Evolutionary conservation across 37 sponge, comb jelly and placozoan genomes (phyloP).

Genomic region (Halichondria panicea): DNA sequence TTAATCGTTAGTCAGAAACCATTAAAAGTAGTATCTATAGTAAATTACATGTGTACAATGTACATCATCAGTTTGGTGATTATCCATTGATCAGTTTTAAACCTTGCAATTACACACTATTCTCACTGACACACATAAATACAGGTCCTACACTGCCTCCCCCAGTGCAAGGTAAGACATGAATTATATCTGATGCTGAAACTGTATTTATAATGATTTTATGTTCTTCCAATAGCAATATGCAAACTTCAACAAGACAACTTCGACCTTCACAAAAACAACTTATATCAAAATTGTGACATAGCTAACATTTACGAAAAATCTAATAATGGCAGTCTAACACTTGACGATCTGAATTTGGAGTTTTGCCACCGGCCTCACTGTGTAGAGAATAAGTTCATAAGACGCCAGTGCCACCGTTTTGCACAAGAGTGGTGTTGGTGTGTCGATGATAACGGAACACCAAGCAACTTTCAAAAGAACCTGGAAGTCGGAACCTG

Average conservation of each 20-base stretch:
- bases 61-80: no score
- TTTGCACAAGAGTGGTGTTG: constrained; percentile 29
- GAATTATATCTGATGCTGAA: not conserved
- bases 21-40: no score
- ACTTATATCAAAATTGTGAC: not conserved
- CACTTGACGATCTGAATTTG: not conserved
- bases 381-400: constrained; percentile 11
- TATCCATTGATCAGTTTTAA: no score
- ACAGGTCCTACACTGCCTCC: not conserved
- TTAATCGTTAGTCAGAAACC: no score
- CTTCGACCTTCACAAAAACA: not conserved
- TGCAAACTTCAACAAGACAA: constrained; percentile 11
- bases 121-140: no score
- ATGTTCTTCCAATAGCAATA: not conserved
- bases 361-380: constrained; percentile 28
- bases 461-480: constrained; percentile 8
- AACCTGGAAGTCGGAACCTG: constrained; percentile 6
- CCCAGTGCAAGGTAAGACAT: not conserved
- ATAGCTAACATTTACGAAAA: not conserved
- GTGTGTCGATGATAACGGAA: constrained; percentile 42
- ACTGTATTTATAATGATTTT: not conserved
- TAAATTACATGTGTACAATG: no score
- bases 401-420: constrained; percentile 6
- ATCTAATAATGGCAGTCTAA: not conserved
- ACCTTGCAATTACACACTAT: no score